phyloP scores from a whole-genome alignment of 2,797 vertebrate species.

The Pseudotriccus pelzelni region DNA sequence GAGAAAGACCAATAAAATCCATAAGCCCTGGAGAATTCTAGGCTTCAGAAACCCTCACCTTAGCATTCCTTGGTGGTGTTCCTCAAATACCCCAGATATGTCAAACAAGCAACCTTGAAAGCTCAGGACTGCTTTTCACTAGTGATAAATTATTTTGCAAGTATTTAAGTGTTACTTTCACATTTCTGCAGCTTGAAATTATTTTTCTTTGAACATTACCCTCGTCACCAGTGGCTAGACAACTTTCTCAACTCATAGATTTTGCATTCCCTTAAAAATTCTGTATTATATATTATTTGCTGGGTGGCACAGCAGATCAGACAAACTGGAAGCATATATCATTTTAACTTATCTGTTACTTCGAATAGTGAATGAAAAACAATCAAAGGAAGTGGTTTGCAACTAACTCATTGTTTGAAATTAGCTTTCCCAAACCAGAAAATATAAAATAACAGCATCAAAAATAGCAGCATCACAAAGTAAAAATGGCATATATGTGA shows the following conservation, averaged over 20 bases:
- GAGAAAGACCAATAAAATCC: conserved; percentile 8
- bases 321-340: background rate
- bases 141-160: background rate
- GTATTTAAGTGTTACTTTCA: background rate
- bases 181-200: background rate
- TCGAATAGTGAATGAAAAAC: background rate
- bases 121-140: background rate
- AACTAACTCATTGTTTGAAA: conserved; percentile 31
- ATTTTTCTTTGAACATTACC: background rate
- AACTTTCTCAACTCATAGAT: background rate
- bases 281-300: background rate
- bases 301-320: background rate
- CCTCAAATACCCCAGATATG: background rate
- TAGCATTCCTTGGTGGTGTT: background rate
- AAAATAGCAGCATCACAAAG: conserved; percentile 23
- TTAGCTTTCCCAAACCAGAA: conserved; percentile 23
- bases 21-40: background rate
- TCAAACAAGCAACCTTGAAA: background rate
- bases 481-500: background rate
- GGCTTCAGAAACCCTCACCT: background rate
- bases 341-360: conserved; percentile 4
- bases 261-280: background rate
- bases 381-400: conserved; percentile 32
- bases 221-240: background rate
- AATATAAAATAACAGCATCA: background rate